These are phyloP conservation scores for Pollenia griseotomentosa DNA, from an alignment of 2,888 invertebrate species.

Conservation along the genomic window DNA sequence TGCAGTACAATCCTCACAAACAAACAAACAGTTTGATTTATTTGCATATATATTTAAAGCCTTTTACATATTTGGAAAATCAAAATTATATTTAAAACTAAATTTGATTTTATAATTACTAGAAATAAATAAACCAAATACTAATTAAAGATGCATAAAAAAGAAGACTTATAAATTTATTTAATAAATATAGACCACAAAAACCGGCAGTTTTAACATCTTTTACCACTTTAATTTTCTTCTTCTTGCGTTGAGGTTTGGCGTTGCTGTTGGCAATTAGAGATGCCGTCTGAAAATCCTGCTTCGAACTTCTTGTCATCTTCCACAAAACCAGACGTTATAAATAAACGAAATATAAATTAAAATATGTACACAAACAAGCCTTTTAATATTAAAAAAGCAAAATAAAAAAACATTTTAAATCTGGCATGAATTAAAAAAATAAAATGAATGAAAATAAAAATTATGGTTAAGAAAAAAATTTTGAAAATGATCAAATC, in stretches of 20 bases:
- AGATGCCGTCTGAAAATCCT: conserved; percentile 30
- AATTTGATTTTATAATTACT: conserved; percentile 23
- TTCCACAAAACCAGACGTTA: conserved; percentile 37
- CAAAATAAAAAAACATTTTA: not conserved
- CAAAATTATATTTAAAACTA: not conserved
- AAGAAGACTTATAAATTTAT: not conserved
- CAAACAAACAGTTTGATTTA: not conserved
- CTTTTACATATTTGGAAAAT: not conserved
- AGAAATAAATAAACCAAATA: not conserved
- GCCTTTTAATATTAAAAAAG: no score
- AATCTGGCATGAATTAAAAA: conserved; percentile 16
- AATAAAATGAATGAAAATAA: not conserved
- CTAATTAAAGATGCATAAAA: not conserved
- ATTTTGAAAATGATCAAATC: no score
- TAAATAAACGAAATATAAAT: conserved; percentile 43
- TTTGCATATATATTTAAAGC: not conserved
- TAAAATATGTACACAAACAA: not conserved
- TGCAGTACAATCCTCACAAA: no score
- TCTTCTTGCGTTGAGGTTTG: not conserved
- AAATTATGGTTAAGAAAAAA: not conserved
- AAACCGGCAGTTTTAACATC: not conserved
- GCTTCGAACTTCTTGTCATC: conserved; percentile 36
- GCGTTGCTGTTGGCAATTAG: not conserved
- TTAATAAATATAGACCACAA: conserved; percentile 28
- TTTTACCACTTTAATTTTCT: conserved; percentile 8